Conservation (phyloP, 2,113 vertebrate genomes). For the Colaptes auratus region DNA sequence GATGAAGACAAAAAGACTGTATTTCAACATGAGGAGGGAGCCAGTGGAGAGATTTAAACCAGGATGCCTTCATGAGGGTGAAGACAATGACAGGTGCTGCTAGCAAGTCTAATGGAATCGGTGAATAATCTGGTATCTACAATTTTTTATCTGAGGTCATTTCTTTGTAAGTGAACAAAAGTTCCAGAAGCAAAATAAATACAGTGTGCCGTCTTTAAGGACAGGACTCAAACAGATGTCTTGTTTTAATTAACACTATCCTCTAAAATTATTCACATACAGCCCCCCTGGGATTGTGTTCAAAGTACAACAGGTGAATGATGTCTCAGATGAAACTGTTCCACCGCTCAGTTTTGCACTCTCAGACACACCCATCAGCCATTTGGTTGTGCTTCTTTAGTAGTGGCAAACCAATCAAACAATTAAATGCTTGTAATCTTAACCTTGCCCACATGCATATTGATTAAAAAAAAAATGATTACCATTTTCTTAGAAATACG, state of each 20-base stretch:
- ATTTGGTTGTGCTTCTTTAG: not conserved
- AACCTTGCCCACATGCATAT: not conserved
- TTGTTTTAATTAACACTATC: constrained; percentile 39
- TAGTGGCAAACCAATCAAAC: not conserved
- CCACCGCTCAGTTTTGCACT: not conserved
- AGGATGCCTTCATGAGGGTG: not conserved
- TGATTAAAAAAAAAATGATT: not conserved
- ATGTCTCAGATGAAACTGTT: not conserved
- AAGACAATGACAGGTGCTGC: not conserved
- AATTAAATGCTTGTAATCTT: not conserved
- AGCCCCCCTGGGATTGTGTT: not conserved
- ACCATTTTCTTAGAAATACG: not conserved
- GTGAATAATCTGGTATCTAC: not conserved
- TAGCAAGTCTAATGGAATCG: not conserved
- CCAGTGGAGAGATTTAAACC: not conserved
- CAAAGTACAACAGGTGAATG: constrained; percentile 20
- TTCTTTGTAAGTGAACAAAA: not conserved
- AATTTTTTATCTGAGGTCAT: not conserved
- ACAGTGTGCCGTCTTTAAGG: not conserved
- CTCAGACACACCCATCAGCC: not conserved
- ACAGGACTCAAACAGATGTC: constrained; percentile 41
- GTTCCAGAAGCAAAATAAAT: constrained; percentile 32
- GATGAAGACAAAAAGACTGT: not conserved
- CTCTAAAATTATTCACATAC: not conserved
- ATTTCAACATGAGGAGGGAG: not conserved